Evolutionary conservation across 2,797 vertebrate genomes (phyloP).

Genomic region (Chaetodon trifasciatus): DNA sequence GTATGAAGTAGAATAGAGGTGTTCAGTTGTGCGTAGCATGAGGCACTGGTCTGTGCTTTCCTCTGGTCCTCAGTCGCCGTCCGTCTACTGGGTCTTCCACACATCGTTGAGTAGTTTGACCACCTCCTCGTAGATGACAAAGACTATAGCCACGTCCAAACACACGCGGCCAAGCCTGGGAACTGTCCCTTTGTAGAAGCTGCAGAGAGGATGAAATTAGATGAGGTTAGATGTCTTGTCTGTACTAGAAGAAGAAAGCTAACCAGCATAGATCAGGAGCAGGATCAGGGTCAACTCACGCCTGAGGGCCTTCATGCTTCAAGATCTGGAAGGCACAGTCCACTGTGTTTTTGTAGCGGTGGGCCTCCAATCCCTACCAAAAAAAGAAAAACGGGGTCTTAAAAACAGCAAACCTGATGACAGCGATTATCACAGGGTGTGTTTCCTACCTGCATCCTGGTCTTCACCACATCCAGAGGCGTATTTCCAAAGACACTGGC

Average conservation of each 20-base stretch:
- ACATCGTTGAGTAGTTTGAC: conserved; percentile 85
- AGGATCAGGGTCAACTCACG: conserved; percentile 80
- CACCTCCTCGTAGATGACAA: conserved; percentile 87
- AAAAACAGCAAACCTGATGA: not conserved
- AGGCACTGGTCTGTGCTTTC: conserved; percentile 65
- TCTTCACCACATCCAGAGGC: conserved; percentile 90
- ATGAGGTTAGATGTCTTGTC: not conserved
- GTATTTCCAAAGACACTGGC: conserved; percentile 91
- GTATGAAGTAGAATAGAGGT: conserved; percentile 57
- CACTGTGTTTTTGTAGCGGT: conserved; percentile 88
- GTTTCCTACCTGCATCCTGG: conserved; percentile 88
- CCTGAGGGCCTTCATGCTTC: conserved; percentile 87
- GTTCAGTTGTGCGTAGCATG: conserved; percentile 70
- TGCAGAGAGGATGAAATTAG: conserved; percentile 41
- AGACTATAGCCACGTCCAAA: conserved; percentile 86
- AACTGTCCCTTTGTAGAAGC: conserved; percentile 88
- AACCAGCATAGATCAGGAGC: not conserved
- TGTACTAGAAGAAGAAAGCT: not conserved
- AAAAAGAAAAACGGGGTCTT: not conserved
- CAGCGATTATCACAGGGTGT: not conserved
- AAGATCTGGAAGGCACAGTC: conserved; percentile 91
- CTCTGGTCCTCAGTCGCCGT: conserved; percentile 23
- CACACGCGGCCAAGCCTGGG: conserved; percentile 84
- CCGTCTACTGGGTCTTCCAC: conserved; percentile 84
- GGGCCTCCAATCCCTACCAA: conserved; percentile 87